Base-by-base conservation (phyloP, 2,797 vertebrate species). In the Melopsittacus undulatus region DNA sequence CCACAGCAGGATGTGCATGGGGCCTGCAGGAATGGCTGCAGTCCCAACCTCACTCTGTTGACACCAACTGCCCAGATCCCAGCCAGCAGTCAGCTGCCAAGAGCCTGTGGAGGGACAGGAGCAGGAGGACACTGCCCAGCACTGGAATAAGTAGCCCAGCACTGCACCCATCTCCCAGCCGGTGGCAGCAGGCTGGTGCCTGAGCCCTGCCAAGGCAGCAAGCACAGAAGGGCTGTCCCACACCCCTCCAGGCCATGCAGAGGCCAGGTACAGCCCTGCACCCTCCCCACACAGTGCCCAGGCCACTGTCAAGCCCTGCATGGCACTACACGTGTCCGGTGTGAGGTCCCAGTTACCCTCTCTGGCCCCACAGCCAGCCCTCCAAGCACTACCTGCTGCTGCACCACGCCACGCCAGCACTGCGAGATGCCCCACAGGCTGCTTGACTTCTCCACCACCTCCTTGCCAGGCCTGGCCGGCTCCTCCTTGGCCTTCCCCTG, bases 361-460 rank as follows among this genome's bases (percentile, higher is more conserved):
- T 11, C 48, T 7, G 1, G 30, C 11, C 29, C 51, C 40, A 11
- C 5, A 0, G 17, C 5, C 1, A 0, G 27, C 72, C 54, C 67
- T 30, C 75, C 64, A 2, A 21, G 77, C 81, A 57, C 93, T 93
- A 99, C 99, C 98, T 99, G 98, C 63, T 97, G 97, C 97, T 99
- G 98, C n/a, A 99, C 99, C 68, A 99, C 98, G 0, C 97, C 98
- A 62, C 98, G 98, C 99, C 99, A 99, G 82, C 99, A 99, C 95
- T 98, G 98, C 3, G 98, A 98, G 42, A 99, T 98, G 83, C 98
- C 98, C 64, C 97, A 97, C 34, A 98, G 98, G 96, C 98, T 98
- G 93, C 98, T 98, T 32, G 97, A 97, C 91, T 96, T 98, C 97
- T 97, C 98, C 61, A 92, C 95, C 69, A 42, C 97, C 5, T 80